Evolutionary conservation across 2,113 vertebrate species (phyloP).

Genomic region (Bubo blakistoni): DNA sequence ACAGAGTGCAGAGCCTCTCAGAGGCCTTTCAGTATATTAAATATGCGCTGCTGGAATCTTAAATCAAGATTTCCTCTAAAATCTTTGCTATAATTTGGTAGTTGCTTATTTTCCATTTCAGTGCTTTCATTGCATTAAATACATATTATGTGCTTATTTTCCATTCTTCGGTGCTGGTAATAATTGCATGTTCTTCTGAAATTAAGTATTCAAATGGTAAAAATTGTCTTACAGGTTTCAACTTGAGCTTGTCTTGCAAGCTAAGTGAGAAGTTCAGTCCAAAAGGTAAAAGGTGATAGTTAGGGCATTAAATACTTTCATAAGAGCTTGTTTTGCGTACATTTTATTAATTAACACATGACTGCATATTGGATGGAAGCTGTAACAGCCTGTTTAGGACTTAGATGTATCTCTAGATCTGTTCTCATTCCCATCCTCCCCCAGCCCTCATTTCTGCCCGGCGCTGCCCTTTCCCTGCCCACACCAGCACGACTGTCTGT

Average conservation of each 20-base stretch:
- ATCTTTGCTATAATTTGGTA: neutral
- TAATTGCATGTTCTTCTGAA: neutral
- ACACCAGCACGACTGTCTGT: neutral
- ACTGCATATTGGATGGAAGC: neutral
- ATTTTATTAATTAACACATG: neutral
- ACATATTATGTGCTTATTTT: neutral
- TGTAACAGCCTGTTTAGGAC: neutral
- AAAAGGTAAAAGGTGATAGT: neutral
- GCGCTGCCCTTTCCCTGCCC: neutral
- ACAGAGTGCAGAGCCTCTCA: neutral
- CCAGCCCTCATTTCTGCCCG: neutral
- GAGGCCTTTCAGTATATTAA: neutral
- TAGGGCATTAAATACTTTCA: neutral
- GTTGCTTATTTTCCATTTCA: neutral
- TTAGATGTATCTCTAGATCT: neutral
- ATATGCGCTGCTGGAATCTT: neutral
- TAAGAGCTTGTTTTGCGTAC: neutral
- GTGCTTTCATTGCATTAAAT: neutral
- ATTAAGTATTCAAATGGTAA: neutral
- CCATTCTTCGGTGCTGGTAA: neutral
- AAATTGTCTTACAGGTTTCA: neutral
- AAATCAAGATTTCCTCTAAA: neutral
- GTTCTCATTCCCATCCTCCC: neutral
- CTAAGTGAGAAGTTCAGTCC: neutral
- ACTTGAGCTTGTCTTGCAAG: neutral